Evolutionary conservation across 1,140 invertebrate genomes (phyloP).

Genomic region (Drosophila watanabei): DNA sequence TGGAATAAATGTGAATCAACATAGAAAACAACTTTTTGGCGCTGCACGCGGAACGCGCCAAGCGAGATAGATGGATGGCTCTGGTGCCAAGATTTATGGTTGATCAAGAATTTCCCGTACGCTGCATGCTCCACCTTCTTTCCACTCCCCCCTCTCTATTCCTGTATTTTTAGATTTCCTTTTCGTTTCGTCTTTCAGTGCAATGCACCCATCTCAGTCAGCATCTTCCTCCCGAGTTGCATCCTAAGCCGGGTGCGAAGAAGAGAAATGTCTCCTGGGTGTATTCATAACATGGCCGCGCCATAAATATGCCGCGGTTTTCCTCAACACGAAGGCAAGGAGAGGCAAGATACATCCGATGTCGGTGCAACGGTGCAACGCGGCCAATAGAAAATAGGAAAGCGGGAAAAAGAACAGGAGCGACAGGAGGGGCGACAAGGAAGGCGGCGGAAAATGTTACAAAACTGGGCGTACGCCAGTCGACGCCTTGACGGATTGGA

Average conservation of each 20-base stretch:
- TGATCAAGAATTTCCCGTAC: constrained; percentile 84
- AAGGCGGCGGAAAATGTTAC: constrained; percentile 18
- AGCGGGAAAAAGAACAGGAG: constrained; percentile 22
- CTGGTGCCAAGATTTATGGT: constrained; percentile 84
- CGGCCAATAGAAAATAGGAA: constrained; percentile 64
- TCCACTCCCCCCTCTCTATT: background rate
- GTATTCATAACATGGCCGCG: constrained; percentile 80
- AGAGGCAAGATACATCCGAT: constrained; percentile 60
- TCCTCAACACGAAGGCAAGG: constrained; percentile 23
- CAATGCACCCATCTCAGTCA: constrained; percentile 53
- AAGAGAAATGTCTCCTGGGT: constrained; percentile 83
- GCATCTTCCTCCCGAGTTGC: constrained; percentile 33
- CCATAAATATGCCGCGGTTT: constrained; percentile 77
- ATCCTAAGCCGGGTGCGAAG: constrained; percentile 63
- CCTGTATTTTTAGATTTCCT: constrained; percentile 61
- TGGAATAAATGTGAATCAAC: constrained; percentile 9
- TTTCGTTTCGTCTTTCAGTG: constrained; percentile 58
- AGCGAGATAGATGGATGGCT: constrained; percentile 84
- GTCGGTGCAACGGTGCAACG: constrained; percentile 29
- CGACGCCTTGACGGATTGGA: constrained; percentile 80
- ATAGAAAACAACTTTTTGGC: constrained; percentile 78
- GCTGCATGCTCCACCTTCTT: constrained; percentile 12
- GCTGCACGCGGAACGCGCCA: constrained; percentile 75
- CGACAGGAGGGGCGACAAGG: constrained; percentile 1
- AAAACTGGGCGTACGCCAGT: constrained; percentile 69